Evolutionary conservation across 2,797 vertebrate species (phyloP).

Genomic region (Cichlasoma orientale): DNA sequence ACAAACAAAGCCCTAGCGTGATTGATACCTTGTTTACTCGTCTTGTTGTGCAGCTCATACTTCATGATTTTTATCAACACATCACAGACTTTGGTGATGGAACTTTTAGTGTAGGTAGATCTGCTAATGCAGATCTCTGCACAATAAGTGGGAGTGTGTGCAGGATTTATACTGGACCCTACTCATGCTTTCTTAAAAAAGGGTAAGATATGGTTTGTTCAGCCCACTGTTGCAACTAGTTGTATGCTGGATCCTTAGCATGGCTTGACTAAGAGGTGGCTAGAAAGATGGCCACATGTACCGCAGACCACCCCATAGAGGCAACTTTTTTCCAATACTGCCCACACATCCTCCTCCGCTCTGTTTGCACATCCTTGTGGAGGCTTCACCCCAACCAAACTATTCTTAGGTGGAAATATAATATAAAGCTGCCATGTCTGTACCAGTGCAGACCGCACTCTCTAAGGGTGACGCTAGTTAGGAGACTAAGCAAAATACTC

Average conservation of each 20-base stretch:
- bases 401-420: neutral
- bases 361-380: neutral
- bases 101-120: no score
- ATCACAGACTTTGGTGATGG: no score
- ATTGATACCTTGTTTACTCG: no score
- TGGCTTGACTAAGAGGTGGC: neutral
- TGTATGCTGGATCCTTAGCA: neutral
- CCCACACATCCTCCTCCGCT: neutral
- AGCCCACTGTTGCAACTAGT: neutral
- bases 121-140: no score
- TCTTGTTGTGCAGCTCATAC: no score
- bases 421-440: neutral
- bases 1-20: neutral
- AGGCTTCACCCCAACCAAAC: neutral
- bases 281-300: neutral
- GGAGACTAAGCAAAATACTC: neutral
- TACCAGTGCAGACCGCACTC: no score
- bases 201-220: neutral
- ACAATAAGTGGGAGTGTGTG: no score
- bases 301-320: neutral
- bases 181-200: no score
- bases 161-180: no score
- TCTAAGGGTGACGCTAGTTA: neutral
- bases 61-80: no score
- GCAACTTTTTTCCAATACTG: neutral